A percentile compares a stretch with the other conserved stretches of the same genome.
Conservation (phyloP, 2,113 vertebrate genomes). For the Anguilla japonica region DNA sequence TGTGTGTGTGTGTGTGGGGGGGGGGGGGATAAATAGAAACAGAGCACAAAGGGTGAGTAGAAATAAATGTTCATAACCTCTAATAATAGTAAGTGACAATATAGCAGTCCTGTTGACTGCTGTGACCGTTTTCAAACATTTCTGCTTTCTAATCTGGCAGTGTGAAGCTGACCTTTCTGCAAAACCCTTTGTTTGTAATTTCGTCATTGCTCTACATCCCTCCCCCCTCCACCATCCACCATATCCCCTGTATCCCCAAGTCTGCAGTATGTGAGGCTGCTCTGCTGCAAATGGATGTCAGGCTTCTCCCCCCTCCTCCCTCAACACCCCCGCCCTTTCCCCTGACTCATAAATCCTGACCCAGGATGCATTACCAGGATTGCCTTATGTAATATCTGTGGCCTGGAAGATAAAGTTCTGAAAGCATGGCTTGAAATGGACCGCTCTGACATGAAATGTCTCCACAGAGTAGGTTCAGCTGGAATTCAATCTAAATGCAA, state of each 20-base stretch:
- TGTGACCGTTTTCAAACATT: conserved; percentile 53
- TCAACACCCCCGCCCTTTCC: background rate
- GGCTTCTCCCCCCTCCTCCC: background rate
- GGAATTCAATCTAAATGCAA: conserved; percentile 48
- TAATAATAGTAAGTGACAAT: conserved; percentile 32
- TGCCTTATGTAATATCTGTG: conserved; percentile 42
- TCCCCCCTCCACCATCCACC: background rate
- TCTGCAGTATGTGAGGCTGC: background rate
- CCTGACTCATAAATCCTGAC: conserved; percentile 33
- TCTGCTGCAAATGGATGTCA: background rate
- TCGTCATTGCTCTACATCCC: conserved; percentile 19
- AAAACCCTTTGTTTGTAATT: conserved; percentile 27
- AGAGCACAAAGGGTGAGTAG: background rate
- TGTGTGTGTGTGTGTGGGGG: too few relatives aligned
- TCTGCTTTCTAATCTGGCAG: conserved; percentile 43
- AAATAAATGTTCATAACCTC: background rate
- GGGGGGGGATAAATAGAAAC: background rate
- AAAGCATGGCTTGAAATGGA: conserved; percentile 25
- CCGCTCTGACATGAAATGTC: conserved; percentile 31
- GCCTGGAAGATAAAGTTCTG: conserved; percentile 22
- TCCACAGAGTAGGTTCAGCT: conserved; percentile 10
- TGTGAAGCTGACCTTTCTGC: conserved; percentile 49
- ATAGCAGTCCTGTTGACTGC: conserved; percentile 37
- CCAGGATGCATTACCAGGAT: conserved; percentile 36
- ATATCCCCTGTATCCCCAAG: background rate